These are phyloP conservation scores for Geopemphigus sp. DNA, from an alignment of 1,140 invertebrate species.

Conservation along the genomic window DNA sequence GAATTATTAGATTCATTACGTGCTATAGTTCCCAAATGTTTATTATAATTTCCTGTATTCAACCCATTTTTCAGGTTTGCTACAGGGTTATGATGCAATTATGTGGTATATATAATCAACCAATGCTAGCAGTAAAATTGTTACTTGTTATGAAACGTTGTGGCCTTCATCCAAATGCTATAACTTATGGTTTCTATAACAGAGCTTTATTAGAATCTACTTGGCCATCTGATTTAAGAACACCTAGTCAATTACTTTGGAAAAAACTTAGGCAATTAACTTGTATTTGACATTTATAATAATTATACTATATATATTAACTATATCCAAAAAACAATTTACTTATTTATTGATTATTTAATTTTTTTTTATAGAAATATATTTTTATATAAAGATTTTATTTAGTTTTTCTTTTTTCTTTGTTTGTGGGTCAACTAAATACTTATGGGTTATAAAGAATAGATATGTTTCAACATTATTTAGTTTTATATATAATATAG, in stretches of 20 bases:
- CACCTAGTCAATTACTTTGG: constrained; percentile 82
- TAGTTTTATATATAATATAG: no score
- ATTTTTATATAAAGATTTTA: neutral
- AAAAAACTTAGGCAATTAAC: constrained; percentile 72
- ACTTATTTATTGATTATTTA: no score
- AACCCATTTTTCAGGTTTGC: constrained; percentile 70
- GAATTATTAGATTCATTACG: neutral
- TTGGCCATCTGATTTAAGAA: constrained; percentile 86
- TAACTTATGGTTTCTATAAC: constrained; percentile 92
- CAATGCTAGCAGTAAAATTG: constrained; percentile 90
- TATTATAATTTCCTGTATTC: neutral
- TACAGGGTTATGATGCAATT: constrained; percentile 98
- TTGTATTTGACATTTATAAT: neutral
- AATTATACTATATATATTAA: neutral
- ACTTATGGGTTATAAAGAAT: no score
- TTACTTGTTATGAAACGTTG: constrained; percentile 93
- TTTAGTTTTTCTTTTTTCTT: no score
- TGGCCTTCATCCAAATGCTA: constrained; percentile 92
- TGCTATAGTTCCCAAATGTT: neutral
- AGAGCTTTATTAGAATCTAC: constrained; percentile 86
- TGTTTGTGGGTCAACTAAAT: no score
- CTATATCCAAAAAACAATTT: no score
- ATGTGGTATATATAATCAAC: constrained; percentile 91
- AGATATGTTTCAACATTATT: no score
- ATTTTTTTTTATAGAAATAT: neutral